Percentiles rank a stretch among this genome's conserved stretches.
These are phyloP conservation scores for Hetaerina titia DNA, from an alignment of 2,888 invertebrate species.

Conservation along the genomic window DNA sequence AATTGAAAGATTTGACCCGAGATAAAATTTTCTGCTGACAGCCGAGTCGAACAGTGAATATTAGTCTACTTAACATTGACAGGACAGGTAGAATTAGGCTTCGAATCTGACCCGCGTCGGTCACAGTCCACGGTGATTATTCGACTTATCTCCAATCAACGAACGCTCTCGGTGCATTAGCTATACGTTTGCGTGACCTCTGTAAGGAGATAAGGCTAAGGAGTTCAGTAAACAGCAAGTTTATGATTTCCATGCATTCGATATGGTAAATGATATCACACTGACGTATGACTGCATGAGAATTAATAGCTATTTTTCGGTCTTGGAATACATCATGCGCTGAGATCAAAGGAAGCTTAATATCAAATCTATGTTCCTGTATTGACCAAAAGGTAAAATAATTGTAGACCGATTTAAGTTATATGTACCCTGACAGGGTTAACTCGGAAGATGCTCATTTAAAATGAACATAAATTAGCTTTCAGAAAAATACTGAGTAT, in stretches of 20 bases:
- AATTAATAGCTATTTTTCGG: not conserved
- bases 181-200: not conserved
- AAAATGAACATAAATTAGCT: too few species aligned
- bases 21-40: not conserved
- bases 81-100: not conserved
- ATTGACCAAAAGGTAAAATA: too few species aligned
- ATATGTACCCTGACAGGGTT: too few species aligned
- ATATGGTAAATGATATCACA: not conserved
- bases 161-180: not conserved
- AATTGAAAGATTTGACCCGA: not conserved
- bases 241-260: not conserved
- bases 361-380: too few species aligned
- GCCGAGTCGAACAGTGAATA: not conserved
- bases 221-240: not conserved
- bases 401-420: too few species aligned
- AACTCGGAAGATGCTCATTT: too few species aligned
- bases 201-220: not conserved
- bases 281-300: not conserved
- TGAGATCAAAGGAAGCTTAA: too few species aligned
- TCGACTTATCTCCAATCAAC: conserved; percentile 16
- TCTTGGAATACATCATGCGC: not conserved
- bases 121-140: not conserved
- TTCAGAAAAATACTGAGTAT: too few species aligned
- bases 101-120: not conserved
- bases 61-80: not conserved